Evolutionary conservation across 2,888 invertebrate genomes (phyloP), one percentile per base, ranked within the genome.

Genomic region (Eudemis profundana): DNA sequence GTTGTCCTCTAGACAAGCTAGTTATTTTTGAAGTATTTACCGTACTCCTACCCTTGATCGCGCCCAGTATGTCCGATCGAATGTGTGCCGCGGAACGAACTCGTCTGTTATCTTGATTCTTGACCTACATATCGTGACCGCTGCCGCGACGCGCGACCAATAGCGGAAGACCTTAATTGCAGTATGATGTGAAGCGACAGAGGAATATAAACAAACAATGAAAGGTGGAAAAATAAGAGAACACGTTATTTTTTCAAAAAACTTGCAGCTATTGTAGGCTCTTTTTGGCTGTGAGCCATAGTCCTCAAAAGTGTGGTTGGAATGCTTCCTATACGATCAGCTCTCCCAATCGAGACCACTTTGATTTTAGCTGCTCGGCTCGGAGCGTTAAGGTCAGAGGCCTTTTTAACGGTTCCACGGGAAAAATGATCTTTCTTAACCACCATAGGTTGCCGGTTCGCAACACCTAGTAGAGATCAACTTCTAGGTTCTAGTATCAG

Each of bases 71-170:
- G 69, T 69, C 72, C 47, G 53, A 73, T 76, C 75, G 77, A 82
- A 83, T 80, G 82, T 81, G 78, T 82, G 73, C 72, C 85, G 79
- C 77, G 68, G 75, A 72, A 74, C 66, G 62, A 73, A 74, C 83
- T 83, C 83, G 83, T 82, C 80, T 78, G 82, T 84, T 84, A 83
- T 86, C 87, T 87, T 86, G 88, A 88, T 87, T 86, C 87, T 87
- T 87, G 88, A 88, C 88, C 88, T 79, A 87, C 84, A 84, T 88
- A 79, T 74, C 71, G 79, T 80, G 85, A 82, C 85, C 86, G 84
- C 84, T 81, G 82, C 76, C 77, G 79, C 72, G 69, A 69, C 70
- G 74, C 77, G 72, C 64, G 75, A 75, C 73, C 78, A 74, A 74
- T 78, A 81, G 78, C 82, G 82, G 81, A 82, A 84, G 77, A 81